Evolutionary conservation across 2,113 vertebrate species (phyloP), one percentile per base, ranked within the genome.

Genomic region (Phalacrocorax aristotelis): DNA sequence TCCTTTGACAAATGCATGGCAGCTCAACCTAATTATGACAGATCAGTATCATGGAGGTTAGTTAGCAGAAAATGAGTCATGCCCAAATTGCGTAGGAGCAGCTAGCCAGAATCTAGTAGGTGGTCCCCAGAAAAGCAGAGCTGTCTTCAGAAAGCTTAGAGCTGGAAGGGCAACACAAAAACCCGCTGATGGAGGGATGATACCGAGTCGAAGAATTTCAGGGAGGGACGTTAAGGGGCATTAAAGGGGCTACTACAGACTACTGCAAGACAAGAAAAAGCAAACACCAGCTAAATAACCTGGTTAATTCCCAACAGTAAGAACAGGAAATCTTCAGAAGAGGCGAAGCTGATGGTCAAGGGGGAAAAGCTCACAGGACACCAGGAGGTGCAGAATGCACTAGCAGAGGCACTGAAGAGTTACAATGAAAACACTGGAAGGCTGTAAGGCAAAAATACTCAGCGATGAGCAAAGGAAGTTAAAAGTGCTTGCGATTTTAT

Each of bases 51-150:
- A 38, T 74, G 17, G 38, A 64, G 69, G 77, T 61, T 74, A 48
- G 60, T 46, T 2, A 90, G 89, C 85, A 94, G 68, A 91, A 84
- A 90, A 85, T 93, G 91, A 97, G 75, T 96, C 96, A 96, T 85
- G 78, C 62, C 30, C 46, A 72, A 69, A 48, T 6, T 78, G 80
- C 13, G 18, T 92, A 66, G 91, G 87, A 95, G 42, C 61, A 94
- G 76, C 61, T n/a, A 68, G 57, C 64, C 80, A 91, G 58, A 86
- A 77, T 23, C 5, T 46, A 32, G 60, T 75, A 87, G 87, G 90
- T 95, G 82, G 78, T 52, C 70, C 66, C 87, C 70, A 85, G 83
- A 79, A 89, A 79, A 87, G 64, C 72, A 94, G 57, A 96, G 61
- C 46, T 83, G 49, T 11, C 95, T 97, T 85, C 89, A 85, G 69